These are phyloP conservation scores for Drosophila albomicans DNA, from an alignment of 1,140 invertebrate genomes.

Conservation along the genomic window DNA sequence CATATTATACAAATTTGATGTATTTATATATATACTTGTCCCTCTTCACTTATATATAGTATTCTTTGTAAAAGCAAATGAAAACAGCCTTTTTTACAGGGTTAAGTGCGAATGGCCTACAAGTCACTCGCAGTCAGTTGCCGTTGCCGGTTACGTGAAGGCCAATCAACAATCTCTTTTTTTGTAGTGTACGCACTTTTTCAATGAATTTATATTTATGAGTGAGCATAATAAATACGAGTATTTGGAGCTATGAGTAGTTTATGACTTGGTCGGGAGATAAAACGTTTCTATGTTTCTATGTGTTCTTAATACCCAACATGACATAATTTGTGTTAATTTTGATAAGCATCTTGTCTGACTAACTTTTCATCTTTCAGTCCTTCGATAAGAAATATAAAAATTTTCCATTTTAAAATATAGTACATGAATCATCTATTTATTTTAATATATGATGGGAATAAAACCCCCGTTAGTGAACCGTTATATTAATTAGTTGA, in stretches of 20 bases:
- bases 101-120: slow-evolving; percentile 68
- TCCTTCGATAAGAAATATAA: no score
- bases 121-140: slow-evolving; percentile 20
- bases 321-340: slow-evolving; percentile 10
- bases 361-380: no score
- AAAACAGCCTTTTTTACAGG: slow-evolving; percentile 73
- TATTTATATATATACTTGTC: slow-evolving; percentile 9
- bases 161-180: slow-evolving; percentile 79
- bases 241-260: slow-evolving; percentile 8
- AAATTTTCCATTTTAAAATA: no score
- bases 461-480: no score
- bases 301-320: background rate
- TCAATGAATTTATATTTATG: slow-evolving; percentile 55
- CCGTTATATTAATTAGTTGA: no score
- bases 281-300: slow-evolving; percentile 2
- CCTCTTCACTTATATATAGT: slow-evolving; percentile 20
- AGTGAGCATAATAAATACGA: slow-evolving; percentile 14
- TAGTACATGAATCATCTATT: no score
- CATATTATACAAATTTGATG: slow-evolving; percentile 22
- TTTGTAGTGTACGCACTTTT: slow-evolving; percentile 52
- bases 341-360: background rate
- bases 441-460: no score
- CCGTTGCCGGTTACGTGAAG: slow-evolving; percentile 46
- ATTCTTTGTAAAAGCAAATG: slow-evolving; percentile 53
- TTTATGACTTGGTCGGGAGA: slow-evolving; percentile 17